These are phyloP conservation scores for Girardinus metallicus DNA, from an alignment of 2,797 vertebrate genomes.

Conservation along the genomic window DNA sequence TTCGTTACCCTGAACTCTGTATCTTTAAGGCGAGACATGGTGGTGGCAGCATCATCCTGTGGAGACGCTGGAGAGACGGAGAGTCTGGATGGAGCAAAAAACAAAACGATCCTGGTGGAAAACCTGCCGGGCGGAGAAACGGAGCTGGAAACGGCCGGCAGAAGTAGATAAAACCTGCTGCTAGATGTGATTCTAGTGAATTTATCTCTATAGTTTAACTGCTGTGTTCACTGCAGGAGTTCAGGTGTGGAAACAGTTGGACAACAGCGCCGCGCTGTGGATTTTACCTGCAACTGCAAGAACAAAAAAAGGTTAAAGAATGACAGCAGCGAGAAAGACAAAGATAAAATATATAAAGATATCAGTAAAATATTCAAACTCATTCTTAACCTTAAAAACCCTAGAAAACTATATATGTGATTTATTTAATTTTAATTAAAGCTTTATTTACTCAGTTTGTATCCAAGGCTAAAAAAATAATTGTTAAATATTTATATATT, in stretches of 20 bases:
- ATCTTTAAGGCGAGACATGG: not conserved
- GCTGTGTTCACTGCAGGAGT: not conserved
- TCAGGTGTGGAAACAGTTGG: not conserved
- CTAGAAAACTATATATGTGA: not conserved
- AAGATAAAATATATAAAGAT: not conserved
- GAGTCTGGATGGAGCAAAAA: not conserved
- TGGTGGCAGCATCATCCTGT: not conserved
- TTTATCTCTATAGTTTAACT: not conserved
- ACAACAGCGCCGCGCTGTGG: not conserved
- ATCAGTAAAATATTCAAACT: not conserved
- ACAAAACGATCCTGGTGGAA: not conserved
- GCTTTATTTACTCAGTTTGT: not conserved
- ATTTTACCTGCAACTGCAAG: not conserved
- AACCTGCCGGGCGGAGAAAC: not conserved
- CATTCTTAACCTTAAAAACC: not conserved
- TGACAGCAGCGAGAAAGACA: too few species aligned
- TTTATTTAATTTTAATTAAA: not conserved
- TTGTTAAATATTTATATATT: too few species aligned
- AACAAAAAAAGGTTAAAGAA: not conserved
- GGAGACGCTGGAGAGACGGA: too few species aligned
- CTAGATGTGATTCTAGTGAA: not conserved
- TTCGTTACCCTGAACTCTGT: not conserved
- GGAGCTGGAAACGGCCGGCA: not conserved
- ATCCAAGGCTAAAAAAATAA: not conserved
- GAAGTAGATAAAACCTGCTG: not conserved